Evolutionary conservation across 2,888 invertebrate species (phyloP).

Genomic region (Mythimna loreyi): DNA sequence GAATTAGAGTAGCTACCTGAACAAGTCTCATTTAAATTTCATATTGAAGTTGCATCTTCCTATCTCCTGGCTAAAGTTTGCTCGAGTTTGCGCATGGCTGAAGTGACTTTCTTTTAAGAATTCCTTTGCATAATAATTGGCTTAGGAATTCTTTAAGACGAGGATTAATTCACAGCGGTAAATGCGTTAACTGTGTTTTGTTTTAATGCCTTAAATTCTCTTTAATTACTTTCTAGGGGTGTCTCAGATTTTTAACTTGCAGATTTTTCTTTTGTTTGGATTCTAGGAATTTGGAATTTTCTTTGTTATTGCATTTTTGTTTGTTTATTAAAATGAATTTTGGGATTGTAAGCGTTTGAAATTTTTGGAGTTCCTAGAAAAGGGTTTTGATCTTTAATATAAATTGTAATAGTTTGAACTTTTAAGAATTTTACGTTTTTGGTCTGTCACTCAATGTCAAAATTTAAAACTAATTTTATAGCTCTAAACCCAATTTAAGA

Average conservation of each 20-base stretch:
- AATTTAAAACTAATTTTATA: background rate
- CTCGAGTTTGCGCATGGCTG: constrained; percentile 67
- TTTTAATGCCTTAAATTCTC: constrained; percentile 59
- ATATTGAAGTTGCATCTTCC: constrained; percentile 78
- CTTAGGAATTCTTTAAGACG: constrained; percentile 64
- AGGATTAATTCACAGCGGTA: constrained; percentile 62
- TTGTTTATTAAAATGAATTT: constrained; percentile 29
- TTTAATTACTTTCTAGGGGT: constrained; percentile 61
- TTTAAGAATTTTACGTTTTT: background rate
- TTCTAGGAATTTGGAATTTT: constrained; percentile 17
- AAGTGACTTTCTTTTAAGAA: constrained; percentile 69
- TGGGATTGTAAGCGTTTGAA: constrained; percentile 2
- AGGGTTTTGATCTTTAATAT: background rate
- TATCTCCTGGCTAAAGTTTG: constrained; percentile 68
- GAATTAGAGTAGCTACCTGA: constrained; percentile 73
- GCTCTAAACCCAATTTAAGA: background rate
- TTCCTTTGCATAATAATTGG: constrained; percentile 71
- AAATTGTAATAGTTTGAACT: background rate
- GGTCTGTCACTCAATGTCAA: background rate
- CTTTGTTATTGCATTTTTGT: constrained; percentile 30
- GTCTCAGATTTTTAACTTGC: constrained; percentile 53
- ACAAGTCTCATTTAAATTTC: constrained; percentile 79
- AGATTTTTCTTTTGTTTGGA: constrained; percentile 50
- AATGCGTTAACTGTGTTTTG: constrained; percentile 65
- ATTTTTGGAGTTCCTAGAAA: background rate